A percentile compares a stretch with the other conserved stretches of the same genome.
Evolutionary conservation across 2,113 vertebrate genomes (phyloP).

Genomic region (Grus americana): DNA sequence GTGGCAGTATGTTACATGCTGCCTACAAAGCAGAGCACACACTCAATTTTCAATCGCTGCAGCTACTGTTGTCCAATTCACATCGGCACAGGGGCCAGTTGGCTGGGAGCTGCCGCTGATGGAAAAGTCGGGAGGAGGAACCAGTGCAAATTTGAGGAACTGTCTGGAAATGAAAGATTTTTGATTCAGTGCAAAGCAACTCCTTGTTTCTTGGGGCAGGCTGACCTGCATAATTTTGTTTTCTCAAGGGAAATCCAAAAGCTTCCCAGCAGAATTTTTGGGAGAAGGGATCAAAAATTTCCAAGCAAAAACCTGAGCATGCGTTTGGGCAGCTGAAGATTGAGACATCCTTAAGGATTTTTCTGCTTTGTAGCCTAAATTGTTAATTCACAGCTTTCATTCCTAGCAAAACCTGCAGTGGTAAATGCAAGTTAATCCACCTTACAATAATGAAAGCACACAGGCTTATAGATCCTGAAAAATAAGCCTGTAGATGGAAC

Average conservation of each 20-base stretch:
- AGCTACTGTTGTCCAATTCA: background rate
- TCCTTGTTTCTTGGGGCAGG: background rate
- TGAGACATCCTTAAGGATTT: background rate
- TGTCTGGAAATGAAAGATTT: background rate
- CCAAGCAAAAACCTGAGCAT: background rate
- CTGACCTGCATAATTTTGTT: background rate
- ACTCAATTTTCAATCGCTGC: background rate
- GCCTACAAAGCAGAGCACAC: background rate
- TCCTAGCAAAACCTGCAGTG: background rate
- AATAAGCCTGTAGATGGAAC: background rate
- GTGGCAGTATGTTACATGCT: background rate
- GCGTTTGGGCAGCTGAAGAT: background rate
- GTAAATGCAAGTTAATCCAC: background rate
- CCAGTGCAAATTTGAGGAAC: background rate
- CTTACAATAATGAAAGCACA: background rate
- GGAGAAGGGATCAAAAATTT: background rate
- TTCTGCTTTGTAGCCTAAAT: background rate
- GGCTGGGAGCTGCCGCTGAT: background rate
- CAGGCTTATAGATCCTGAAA: background rate
- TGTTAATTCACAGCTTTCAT: background rate
- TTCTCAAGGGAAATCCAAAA: background rate
- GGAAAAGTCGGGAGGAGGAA: background rate
- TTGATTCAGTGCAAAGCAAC: background rate
- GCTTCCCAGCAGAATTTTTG: background rate
- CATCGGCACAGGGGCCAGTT: rapidly evolving